Base-by-base conservation (phyloP, 92 coral and sea anemone species). In the Palythoa grandiflora region DNA sequence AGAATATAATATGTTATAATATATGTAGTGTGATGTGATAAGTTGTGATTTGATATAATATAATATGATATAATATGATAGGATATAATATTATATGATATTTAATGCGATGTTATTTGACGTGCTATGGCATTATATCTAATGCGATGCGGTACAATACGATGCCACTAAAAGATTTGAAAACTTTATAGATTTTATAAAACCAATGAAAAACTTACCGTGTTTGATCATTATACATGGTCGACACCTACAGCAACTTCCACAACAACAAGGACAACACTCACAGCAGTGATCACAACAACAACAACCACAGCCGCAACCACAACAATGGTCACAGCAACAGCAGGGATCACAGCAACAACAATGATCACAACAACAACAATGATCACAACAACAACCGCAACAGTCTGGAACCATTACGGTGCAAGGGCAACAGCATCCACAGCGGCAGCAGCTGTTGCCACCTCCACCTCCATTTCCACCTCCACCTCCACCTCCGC, bases 361-460 rank as follows among this genome's bases (percentile, higher is more conserved):
- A 28, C 28, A 28, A 28, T 28, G 28, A 28, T 28, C 28, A 28
- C 28, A 28, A 28, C 28, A 77, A 6, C 80, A 54, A 20, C 80
- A 77, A 4, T 55, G 60, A 52, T 37, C n/a, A 2, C 65, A 61
- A 13, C 84, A 51, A 79, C 86, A 81, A 3, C 61, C 63, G 65
- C 86, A 81, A 14, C 86, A 68, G 60, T 81, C 75, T 50, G 86
- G 86, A 1, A 81, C 40, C n/a, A 81, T n/a, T 10, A 81, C 44
- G n/a, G 86, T 71, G 21, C 86, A 81, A 2, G 86, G 86, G 13
- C 86, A 68, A 66, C 83, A 77, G 20, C 68, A 77, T 15, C 83
- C 53, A 1, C 83, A 19, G 11, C 83, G 38, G 55, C 83, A 78
- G 39, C 84, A 81, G 75, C 21, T 48, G 14, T 68, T 68, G 61